These are phyloP conservation scores for human (Homo sapiens) DNA, from an alignment of 2,113 vertebrate species.

Conservation along the genomic window DNA sequence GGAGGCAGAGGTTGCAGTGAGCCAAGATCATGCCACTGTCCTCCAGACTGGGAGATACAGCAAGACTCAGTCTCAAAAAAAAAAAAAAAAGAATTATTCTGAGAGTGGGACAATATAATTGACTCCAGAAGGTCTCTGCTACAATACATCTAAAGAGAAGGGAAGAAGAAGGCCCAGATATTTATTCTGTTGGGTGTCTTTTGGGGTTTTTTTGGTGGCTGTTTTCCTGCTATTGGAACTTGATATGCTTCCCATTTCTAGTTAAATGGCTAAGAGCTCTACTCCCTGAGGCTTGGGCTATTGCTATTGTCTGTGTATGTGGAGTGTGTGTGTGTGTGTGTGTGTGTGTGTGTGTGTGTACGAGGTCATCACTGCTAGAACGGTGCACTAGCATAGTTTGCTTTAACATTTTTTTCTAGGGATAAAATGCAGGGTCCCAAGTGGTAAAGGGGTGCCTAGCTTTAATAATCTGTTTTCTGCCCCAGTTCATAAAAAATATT, in stretches of 20 bases:
- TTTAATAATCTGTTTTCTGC: neutral
- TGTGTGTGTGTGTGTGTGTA: neutral
- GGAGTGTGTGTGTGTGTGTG: neutral
- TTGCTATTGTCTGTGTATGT: neutral
- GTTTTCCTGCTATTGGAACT: neutral
- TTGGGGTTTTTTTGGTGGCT: neutral
- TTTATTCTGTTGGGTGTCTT: constrained; percentile 34
- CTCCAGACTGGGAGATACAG: too few species aligned
- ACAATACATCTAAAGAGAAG: neutral
- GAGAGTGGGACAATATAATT: neutral
- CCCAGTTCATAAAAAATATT: neutral
- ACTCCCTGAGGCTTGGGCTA: neutral
- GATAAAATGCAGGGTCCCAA: neutral
- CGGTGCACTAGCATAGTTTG: neutral
- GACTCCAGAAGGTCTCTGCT: neutral
- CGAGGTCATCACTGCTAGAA: neutral
- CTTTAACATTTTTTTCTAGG: neutral
- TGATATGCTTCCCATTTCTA: neutral
- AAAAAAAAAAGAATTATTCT: too few species aligned
- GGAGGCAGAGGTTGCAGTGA: too few species aligned
- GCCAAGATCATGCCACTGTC: too few species aligned
- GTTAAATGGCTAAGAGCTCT: neutral
- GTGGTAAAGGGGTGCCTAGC: neutral
- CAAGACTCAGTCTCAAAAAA: too few species aligned
- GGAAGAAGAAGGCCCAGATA: neutral